Conservation (phyloP, 1,140 invertebrate genomes). For the Zaprionus inermis region DNA sequence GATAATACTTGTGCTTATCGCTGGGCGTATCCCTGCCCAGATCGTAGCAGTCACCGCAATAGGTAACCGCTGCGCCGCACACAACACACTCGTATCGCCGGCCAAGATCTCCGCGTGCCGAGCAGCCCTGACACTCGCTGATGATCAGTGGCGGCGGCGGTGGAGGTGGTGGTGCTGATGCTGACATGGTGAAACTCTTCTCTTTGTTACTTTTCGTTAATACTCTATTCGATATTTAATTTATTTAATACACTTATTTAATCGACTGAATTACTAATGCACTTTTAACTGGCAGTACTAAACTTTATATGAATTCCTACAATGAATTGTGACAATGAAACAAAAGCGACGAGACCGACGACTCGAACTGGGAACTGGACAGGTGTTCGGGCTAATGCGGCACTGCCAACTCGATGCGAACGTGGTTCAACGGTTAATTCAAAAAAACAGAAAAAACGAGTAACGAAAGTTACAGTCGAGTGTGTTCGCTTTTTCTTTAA, state of each 20-base stretch:
- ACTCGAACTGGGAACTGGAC: not conserved
- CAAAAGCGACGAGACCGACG: constrained; percentile 2
- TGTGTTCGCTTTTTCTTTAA: too few relatives aligned
- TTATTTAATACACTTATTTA: constrained; percentile 2
- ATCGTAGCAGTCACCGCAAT: constrained; percentile 49
- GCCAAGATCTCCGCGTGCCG: constrained; percentile 13
- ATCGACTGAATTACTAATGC: not conserved
- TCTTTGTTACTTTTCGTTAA: not conserved
- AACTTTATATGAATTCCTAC: not conserved
- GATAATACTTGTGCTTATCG: constrained; percentile 53
- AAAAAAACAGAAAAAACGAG: not conserved
- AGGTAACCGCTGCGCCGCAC: constrained; percentile 38
- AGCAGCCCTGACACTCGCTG: constrained; percentile 31
- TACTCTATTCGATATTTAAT: not conserved
- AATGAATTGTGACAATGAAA: not conserved
- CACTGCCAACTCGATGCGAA: constrained; percentile 33
- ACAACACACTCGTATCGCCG: constrained; percentile 51
- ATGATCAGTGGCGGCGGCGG: not conserved
- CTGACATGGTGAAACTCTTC: constrained; percentile 3
- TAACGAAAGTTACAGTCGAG: not conserved
- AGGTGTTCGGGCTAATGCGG: too few relatives aligned
- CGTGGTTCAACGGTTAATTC: too few relatives aligned
- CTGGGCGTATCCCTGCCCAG: constrained; percentile 23
- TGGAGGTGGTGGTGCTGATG: too few relatives aligned
- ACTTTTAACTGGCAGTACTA: constrained; percentile 1